These are phyloP conservation scores for Steinernema carpocapsae DNA, from an alignment of 2,888 invertebrate species.

Conservation along the genomic window DNA sequence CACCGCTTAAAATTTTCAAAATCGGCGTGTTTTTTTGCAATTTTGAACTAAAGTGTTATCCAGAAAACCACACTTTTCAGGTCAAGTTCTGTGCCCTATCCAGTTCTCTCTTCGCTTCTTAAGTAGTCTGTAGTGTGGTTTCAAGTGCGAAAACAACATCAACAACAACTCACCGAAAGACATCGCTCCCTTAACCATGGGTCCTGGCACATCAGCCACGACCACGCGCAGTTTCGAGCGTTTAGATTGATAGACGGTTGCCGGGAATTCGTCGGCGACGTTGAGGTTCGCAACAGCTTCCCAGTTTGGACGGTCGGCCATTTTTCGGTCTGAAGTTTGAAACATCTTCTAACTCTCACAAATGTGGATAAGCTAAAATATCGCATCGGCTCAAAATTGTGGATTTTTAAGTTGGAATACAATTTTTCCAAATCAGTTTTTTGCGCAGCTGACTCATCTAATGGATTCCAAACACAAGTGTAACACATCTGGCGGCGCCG, in stretches of 20 bases:
- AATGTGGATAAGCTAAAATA: not conserved
- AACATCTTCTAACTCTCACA: not conserved
- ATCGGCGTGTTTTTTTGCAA: not conserved
- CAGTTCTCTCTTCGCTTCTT: slow-evolving; percentile 83
- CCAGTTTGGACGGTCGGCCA: not conserved
- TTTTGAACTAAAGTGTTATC: slow-evolving; percentile 57
- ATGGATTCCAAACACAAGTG: too few relatives aligned
- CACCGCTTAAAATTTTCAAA: not conserved
- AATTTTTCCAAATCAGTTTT: too few relatives aligned
- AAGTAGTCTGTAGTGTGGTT: slow-evolving; percentile 80
- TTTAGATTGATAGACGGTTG: slow-evolving; percentile 81
- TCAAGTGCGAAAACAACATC: slow-evolving; percentile 76
- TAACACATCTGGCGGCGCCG: too few relatives aligned
- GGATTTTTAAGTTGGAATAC: not conserved
- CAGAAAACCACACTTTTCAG: slow-evolving; percentile 89
- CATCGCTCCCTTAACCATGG: slow-evolving; percentile 85
- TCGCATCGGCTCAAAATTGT: not conserved
- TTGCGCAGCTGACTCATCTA: too few relatives aligned
- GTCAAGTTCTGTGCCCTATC: slow-evolving; percentile 86
- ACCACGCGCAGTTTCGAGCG: slow-evolving; percentile 82
- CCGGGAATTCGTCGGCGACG: slow-evolving; percentile 78
- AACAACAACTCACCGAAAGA: slow-evolving; percentile 77
- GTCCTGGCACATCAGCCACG: slow-evolving; percentile 85
- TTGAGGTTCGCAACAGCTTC: slow-evolving; percentile 32
- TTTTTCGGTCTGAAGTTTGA: not conserved